Percentiles rank a stretch among this genome's conserved stretches.
Conservation (phyloP, 2,113 vertebrate genomes). For the Condylura cristata region DNA sequence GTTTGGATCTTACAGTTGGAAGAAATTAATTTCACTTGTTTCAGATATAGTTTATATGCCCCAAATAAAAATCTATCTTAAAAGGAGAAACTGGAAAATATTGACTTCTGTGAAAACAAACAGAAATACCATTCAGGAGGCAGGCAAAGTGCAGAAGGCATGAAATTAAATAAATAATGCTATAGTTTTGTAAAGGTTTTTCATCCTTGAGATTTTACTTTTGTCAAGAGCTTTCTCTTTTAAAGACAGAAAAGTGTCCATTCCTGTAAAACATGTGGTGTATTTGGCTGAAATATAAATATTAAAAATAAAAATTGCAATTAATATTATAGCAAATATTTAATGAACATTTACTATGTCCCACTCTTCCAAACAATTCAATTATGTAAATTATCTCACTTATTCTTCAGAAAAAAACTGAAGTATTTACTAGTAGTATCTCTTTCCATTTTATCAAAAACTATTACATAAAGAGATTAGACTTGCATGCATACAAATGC, state of each 20-base stretch:
- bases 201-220: background rate
- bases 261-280: background rate
- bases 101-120: slow-evolving; percentile 48
- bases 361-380: background rate
- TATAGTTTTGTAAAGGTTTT: background rate
- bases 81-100: slow-evolving; percentile 59
- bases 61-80: slow-evolving; percentile 76
- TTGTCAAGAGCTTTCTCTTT: background rate
- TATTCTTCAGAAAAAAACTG: background rate
- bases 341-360: background rate
- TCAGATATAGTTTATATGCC: slow-evolving; percentile 75
- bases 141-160: background rate
- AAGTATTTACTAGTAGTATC: background rate
- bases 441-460: slow-evolving; percentile 2
- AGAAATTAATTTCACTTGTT: slow-evolving; percentile 74
- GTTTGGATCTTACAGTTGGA: slow-evolving; percentile 67
- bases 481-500: slow-evolving; percentile 7
- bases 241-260: background rate
- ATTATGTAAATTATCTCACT: background rate
- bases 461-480: background rate
- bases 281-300: background rate
- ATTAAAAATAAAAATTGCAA: background rate
- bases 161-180: slow-evolving; percentile 59
- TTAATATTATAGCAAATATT: background rate
- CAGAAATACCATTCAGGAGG: slow-evolving; percentile 39